Evolutionary conservation across 2,888 invertebrate genomes (phyloP).

Genomic region (Gnatocerus cornutus): DNA sequence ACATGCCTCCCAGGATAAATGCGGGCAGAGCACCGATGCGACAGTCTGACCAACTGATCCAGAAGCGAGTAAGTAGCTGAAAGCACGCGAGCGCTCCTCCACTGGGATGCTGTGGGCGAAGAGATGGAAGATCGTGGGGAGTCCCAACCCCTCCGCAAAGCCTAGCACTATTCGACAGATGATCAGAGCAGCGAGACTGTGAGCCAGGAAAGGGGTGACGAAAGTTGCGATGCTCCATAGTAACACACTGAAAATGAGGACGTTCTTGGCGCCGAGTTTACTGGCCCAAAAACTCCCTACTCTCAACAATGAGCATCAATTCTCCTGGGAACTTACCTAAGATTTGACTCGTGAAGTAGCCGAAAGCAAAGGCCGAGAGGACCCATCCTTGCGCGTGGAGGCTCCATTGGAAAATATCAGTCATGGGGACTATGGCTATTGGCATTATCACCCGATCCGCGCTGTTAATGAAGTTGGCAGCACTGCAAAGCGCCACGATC

Average conservation of each 20-base stretch:
- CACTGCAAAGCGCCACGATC: constrained; percentile 79
- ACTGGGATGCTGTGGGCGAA: constrained; percentile 82
- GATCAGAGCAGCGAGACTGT: constrained; percentile 77
- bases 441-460: constrained; percentile 87
- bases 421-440: constrained; percentile 84
- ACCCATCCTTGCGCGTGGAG: constrained; percentile 84
- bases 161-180: constrained; percentile 79
- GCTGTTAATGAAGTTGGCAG: constrained; percentile 85
- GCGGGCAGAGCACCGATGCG: constrained; percentile 81
- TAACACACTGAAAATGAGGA: constrained; percentile 79
- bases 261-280: constrained; percentile 80
- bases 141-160: constrained; percentile 82
- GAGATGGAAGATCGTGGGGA: constrained; percentile 84
- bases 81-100: constrained; percentile 82
- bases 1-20: constrained; percentile 79
- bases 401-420: constrained; percentile 81
- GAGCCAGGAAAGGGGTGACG: constrained; percentile 80
- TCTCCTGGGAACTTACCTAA: constrained; percentile 60
- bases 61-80: constrained; percentile 81
- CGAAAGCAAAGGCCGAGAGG: constrained; percentile 83
- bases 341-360: constrained; percentile 85
- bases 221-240: constrained; percentile 84
- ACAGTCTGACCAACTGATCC: constrained; percentile 85
- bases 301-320: constrained; percentile 67
- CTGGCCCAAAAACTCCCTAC: constrained; percentile 80